Conservation (phyloP, 37 sponge, comb jelly and placozoan species). For the Ianthella basta region DNA sequence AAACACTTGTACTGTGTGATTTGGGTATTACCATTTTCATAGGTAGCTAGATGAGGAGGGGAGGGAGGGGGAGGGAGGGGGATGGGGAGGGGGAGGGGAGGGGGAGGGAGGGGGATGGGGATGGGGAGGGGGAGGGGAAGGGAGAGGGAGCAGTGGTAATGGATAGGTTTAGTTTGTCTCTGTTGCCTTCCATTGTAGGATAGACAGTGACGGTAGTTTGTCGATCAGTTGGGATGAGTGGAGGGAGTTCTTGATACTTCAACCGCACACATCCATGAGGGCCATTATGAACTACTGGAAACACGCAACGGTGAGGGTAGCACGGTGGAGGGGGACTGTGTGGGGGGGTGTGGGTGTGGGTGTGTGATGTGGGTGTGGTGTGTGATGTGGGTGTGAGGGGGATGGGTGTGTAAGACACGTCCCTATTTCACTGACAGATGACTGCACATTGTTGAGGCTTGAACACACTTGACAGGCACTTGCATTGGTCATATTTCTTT, state of each 20-base stretch:
- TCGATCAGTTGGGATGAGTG: constrained; percentile 91
- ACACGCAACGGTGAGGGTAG: constrained; percentile 69
- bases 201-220: constrained; percentile 89
- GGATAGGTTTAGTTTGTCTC: constrained; percentile 18
- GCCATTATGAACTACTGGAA: constrained; percentile 73
- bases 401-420: too few relatives aligned
- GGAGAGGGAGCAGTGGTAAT: not conserved
- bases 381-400: too few relatives aligned
- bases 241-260: constrained; percentile 87
- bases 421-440: too few relatives aligned
- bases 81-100: too few relatives aligned
- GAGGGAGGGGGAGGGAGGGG: too few relatives aligned
- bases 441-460: too few relatives aligned
- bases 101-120: not conserved
- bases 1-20: too few relatives aligned
- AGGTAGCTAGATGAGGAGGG: too few relatives aligned
- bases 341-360: not conserved
- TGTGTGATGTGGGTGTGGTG: too few relatives aligned
- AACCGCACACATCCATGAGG: constrained; percentile 74
- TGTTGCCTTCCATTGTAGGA: constrained; percentile 47
- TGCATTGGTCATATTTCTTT: too few relatives aligned
- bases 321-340: not conserved
- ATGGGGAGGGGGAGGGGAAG: not conserved
- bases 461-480: too few relatives aligned
- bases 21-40: too few relatives aligned